Evolutionary conservation across 2,797 vertebrate species (phyloP).

Genomic region (Sphenopsis melanotis): DNA sequence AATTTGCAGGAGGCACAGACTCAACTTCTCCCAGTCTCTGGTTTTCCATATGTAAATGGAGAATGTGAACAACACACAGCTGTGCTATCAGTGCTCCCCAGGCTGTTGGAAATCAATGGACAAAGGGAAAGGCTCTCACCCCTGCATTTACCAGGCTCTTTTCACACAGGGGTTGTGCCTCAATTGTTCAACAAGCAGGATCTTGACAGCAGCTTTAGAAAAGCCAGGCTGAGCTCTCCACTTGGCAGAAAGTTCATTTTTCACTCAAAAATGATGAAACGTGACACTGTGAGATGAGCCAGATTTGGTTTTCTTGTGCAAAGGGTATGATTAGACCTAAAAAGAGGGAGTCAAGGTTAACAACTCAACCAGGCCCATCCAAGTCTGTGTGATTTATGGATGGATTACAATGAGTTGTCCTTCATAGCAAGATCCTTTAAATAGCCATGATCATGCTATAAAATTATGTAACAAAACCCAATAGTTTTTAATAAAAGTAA

Average conservation of each 20-base stretch:
- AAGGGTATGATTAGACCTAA: background rate
- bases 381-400: background rate
- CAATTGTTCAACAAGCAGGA: background rate
- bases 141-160: background rate
- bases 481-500: background rate
- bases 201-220: background rate
- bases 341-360: background rate
- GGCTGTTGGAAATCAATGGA: background rate
- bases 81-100: background rate
- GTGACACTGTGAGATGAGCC: background rate
- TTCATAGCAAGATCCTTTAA: background rate
- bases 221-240: background rate
- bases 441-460: background rate
- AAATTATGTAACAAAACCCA: background rate
- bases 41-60: background rate
- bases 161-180: accelerated
- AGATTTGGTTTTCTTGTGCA: background rate
- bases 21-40: background rate
- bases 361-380: background rate
- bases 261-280: background rate
- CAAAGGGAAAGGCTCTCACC: background rate
- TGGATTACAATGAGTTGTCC: background rate
- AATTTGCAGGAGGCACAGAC: background rate
- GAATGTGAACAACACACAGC: background rate
- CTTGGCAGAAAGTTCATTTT: background rate